phyloP scores from a whole-genome alignment of 2,113 vertebrate species.

The Heterochromis multidens region DNA sequence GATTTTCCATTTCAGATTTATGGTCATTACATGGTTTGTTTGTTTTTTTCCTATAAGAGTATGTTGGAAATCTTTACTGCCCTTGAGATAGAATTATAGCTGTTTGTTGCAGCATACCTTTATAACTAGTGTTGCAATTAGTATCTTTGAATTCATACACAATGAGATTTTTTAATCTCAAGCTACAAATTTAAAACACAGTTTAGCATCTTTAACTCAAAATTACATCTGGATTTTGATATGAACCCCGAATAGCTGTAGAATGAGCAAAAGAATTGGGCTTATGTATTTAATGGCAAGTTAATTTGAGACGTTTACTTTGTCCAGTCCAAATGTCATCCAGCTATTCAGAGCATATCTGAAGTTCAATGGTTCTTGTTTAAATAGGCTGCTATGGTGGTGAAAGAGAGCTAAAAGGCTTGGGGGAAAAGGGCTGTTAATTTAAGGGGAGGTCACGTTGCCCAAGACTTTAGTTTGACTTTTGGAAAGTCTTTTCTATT shows the following conservation, averaged over 20 bases:
- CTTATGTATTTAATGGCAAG: neutral
- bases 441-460: slow-evolving; percentile 11
- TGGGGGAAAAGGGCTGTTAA: neutral
- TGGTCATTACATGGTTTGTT: neutral
- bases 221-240: neutral
- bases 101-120: neutral
- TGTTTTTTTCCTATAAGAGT: neutral
- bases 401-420: neutral
- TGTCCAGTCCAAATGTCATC: neutral
- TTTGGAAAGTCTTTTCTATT: slow-evolving; percentile 37
- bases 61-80: neutral
- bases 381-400: neutral
- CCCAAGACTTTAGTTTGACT: slow-evolving; percentile 36
- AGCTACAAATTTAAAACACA: neutral
- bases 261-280: neutral
- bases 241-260: neutral
- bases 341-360: neutral
- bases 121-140: neutral
- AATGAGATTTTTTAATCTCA: neutral
- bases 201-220: neutral
- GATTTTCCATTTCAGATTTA: neutral
- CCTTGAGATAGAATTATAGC: neutral
- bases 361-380: neutral
- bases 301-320: neutral
- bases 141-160: neutral